Evolutionary conservation across 1,140 invertebrate genomes (phyloP).

Genomic region (Drosophila mauritiana): DNA sequence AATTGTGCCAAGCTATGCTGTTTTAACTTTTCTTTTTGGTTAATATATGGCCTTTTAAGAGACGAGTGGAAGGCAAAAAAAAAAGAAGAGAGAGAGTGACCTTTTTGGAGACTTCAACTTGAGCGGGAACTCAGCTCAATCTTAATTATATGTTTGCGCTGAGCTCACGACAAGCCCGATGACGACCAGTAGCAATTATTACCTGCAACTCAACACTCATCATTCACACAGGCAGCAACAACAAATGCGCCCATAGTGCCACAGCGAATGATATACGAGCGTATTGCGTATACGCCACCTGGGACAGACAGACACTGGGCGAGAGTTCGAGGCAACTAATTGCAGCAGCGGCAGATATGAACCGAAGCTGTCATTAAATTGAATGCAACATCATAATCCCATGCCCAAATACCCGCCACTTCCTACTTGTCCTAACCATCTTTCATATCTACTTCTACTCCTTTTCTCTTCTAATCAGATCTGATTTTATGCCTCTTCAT

Average conservation of each 20-base stretch:
- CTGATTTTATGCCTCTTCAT: constrained; percentile 39
- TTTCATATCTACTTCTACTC: constrained; percentile 7
- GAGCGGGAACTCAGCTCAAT: constrained; percentile 22
- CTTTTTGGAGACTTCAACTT: constrained; percentile 46
- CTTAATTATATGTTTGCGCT: constrained; percentile 72
- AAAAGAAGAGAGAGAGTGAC: constrained; percentile 33
- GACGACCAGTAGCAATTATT: constrained; percentile 82
- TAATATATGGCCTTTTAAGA: constrained; percentile 73
- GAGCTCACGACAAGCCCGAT: constrained; percentile 61
- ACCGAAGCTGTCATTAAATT: constrained; percentile 79
- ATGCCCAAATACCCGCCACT: constrained; percentile 24
- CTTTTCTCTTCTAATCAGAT: constrained; percentile 65
- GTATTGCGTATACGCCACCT: constrained; percentile 46
- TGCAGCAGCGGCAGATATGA: constrained; percentile 36
- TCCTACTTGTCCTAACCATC: constrained; percentile 7
- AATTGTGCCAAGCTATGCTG: constrained; percentile 80
- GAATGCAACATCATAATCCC: constrained; percentile 76
- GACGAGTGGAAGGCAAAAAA: neutral
- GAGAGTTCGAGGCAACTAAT: constrained; percentile 35
- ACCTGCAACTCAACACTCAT: constrained; percentile 74
- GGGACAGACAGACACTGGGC: constrained; percentile 35
- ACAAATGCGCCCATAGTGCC: neutral
- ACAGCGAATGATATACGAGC: constrained; percentile 46
- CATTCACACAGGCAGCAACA: constrained; percentile 53
- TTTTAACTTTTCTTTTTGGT: constrained; percentile 11